Evolutionary conservation across 1,140 invertebrate species (phyloP).

Genomic region (Eriosoma lanigerum): DNA sequence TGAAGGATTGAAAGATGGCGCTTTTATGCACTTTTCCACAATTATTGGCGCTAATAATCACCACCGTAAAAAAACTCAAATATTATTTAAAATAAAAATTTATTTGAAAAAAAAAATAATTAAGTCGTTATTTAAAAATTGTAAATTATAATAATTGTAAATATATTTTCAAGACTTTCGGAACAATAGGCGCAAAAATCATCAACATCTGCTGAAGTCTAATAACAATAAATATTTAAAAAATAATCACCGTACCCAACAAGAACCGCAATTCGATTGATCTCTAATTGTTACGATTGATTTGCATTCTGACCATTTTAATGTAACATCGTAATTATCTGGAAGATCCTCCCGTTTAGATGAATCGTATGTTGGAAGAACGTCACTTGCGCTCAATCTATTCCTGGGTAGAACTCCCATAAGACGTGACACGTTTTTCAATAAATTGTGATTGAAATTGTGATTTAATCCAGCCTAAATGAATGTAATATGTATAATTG

Average conservation of each 20-base stretch:
- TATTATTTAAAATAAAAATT: too few relatives aligned
- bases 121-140: too few relatives aligned
- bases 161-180: too few relatives aligned
- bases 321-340: conserved; percentile 74
- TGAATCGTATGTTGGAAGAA: not conserved
- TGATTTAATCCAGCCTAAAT: conserved; percentile 23
- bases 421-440: not conserved
- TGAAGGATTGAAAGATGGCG: too few relatives aligned
- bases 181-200: too few relatives aligned
- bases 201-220: not conserved
- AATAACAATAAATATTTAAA: not conserved
- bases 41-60: too few relatives aligned
- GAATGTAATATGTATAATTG: not conserved
- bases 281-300: conserved; percentile 76
- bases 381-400: not conserved
- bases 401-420: conserved; percentile 2
- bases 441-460: not conserved
- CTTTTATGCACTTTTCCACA: too few relatives aligned
- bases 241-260: conserved; percentile 63
- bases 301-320: conserved; percentile 80
- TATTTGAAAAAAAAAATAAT: not conserved
- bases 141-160: too few relatives aligned
- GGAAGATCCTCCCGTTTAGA: conserved; percentile 61
- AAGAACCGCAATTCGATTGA: conserved; percentile 73
- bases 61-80: too few relatives aligned